Evolutionary conservation across 2,113 vertebrate genomes (phyloP), one percentile per base, ranked within the genome.

Genomic region (Chauna torquata): DNA sequence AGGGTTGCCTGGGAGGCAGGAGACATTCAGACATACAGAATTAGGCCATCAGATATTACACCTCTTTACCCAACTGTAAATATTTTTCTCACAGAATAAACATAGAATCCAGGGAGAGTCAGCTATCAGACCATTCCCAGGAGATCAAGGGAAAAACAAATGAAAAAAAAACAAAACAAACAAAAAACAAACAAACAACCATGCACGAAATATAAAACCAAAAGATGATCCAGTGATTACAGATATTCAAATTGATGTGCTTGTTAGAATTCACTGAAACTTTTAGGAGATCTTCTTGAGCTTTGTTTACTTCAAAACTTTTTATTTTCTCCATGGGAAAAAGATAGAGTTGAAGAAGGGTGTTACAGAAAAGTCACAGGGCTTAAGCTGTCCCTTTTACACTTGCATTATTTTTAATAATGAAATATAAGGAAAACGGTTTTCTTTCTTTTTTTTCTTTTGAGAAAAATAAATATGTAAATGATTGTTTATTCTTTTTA

Each of bases 341-440:
- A 84, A 72, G 42, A 32, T 15, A 64, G 4, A 49, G 6, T 14
- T 47, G 81, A 61, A 24, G 64, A 88, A 82, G 6, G n/a, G 42
- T 79, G 27, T 49, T 34, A 40, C 13, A 92, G 24, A 19, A 64
- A 74, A 81, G 38, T 55, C 44, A 77, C 58, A 72, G 88, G 40
- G 49, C 42, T 85, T 70, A 45, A 44, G 44, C 71, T 87, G 24
- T 83, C 40, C 50, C 64, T 95, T 95, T 71, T 85, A 87, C 17
- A 62, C 42, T 92, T 90, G 25, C 32, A 64, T 77, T 88, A 80
- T 68, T 96, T 91, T 70, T 70, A 95, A 82, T 88, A 81, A 71
- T 38, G 38, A 68, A 66, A 45, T 64, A 74, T 68, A 70, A 57
- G 16, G 17, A 38, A 71, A 36, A 27, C 58, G 57, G 27, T 2